A percentile compares a stretch with the other conserved stretches of the same genome.
Conservation (phyloP, 30 jellyfish, hydroid and myxozoan species). For the Morbakka virulenta region DNA sequence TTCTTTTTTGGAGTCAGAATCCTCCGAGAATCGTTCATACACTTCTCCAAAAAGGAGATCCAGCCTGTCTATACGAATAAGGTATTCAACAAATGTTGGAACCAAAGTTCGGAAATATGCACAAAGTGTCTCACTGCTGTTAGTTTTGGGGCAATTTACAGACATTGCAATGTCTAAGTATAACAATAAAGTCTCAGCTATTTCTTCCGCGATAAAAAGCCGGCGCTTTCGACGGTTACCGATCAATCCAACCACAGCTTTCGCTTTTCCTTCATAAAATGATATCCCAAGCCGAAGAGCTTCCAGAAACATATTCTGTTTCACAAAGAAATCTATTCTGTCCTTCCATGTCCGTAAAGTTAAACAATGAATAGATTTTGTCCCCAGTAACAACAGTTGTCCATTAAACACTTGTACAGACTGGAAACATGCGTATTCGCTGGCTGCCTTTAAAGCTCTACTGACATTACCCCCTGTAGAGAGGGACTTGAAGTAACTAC, state of each 20-base stretch:
- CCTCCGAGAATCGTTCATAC: slow-evolving; percentile 90
- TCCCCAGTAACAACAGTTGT: slow-evolving; percentile 91
- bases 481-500: slow-evolving; percentile 94
- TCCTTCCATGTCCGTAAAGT: slow-evolving; percentile 91
- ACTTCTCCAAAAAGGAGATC: slow-evolving; percentile 79
- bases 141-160: slow-evolving; percentile 93
- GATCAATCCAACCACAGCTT: slow-evolving; percentile 88
- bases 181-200: slow-evolving; percentile 64
- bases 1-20: slow-evolving; percentile 65
- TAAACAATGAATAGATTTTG: slow-evolving; percentile 89
- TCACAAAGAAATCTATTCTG: slow-evolving; percentile 86
- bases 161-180: slow-evolving; percentile 88
- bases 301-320: slow-evolving; percentile 83
- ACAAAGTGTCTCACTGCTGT: slow-evolving; percentile 48
- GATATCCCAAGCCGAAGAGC: slow-evolving; percentile 80
- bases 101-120: slow-evolving; percentile 74
- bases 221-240: slow-evolving; percentile 63
- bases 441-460: slow-evolving; percentile 90
- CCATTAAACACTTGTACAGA: slow-evolving; percentile 95
- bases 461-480: slow-evolving; percentile 99
- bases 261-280: slow-evolving; percentile 83
- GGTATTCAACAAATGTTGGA: slow-evolving; percentile 79
- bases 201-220: slow-evolving; percentile 70
- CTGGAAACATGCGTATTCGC: slow-evolving; percentile 94
- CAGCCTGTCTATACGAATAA: slow-evolving; percentile 64